A percentile compares a stretch with the other conserved stretches of the same genome.
Conservation (phyloP, 2,113 vertebrate species). For the Albula glossodonta region DNA sequence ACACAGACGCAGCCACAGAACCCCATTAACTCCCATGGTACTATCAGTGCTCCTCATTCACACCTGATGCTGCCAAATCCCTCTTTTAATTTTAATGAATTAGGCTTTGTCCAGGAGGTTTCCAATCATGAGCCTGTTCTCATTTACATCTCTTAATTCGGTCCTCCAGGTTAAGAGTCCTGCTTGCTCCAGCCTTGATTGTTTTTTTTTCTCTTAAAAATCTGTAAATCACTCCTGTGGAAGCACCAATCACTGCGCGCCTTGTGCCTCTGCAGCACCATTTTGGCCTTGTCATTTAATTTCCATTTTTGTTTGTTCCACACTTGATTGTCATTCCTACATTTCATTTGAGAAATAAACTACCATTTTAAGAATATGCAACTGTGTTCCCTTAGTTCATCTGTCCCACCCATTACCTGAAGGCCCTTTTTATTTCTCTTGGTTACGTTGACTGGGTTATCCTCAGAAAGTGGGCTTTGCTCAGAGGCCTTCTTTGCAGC, state of each 20-base stretch:
- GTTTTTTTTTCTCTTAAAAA: not conserved
- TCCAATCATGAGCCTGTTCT: too few species aligned
- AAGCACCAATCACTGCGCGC: not conserved
- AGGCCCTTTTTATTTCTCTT: not conserved
- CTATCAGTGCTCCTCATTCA: too few species aligned
- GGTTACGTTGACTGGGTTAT: not conserved
- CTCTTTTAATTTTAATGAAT: too few species aligned
- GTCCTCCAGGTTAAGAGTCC: too few species aligned
- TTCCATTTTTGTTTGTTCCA: not conserved
- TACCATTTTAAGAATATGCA: constrained; percentile 42
- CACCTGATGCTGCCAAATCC: too few species aligned
- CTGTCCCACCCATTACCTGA: not conserved
- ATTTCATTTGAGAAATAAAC: constrained; percentile 65
- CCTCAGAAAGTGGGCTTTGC: constrained; percentile 21
- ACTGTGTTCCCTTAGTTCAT: constrained; percentile 8
- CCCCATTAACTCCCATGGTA: too few species aligned
- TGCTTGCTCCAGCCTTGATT: not conserved
- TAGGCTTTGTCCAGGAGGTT: too few species aligned
- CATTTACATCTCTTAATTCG: not conserved
- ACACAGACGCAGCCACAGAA: too few species aligned
- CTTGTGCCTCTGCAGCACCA: constrained; percentile 33
- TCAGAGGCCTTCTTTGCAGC: constrained; percentile 23
- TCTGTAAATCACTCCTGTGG: not conserved
- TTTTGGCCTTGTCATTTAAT: constrained; percentile 51
- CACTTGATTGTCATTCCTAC: constrained; percentile 29